Evolutionary conservation across 2,797 vertebrate genomes (phyloP), one percentile per base, ranked within the genome.

Genomic region (Mionectes olivaceus): DNA sequence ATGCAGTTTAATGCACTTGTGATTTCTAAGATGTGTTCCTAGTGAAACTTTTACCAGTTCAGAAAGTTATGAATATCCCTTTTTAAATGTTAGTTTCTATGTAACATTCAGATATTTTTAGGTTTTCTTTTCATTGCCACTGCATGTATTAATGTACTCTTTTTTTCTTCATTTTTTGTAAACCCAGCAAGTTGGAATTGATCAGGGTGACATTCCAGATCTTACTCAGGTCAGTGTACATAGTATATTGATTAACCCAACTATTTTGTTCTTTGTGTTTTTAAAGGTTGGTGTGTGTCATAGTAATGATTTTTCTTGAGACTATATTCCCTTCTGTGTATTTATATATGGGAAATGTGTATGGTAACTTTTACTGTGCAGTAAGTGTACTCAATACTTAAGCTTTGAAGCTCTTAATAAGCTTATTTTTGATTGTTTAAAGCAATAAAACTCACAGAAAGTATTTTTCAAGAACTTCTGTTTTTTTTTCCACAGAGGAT

Each of bases 121-220:
- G 24, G 43, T 70, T 80, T 88, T 84, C 44, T 95, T 94, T 96
- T 77, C 78, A 53, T 93, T 97, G 63, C 52, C 78, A 55, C 74
- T 97, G 60, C 89, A 47, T 94, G 85, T 77, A 97, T 30, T 97
- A 97, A 98, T 91, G 30, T 95, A 59, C 53, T 69, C 65, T 93
- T 77, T 77, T 69, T 46, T 88, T 96, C 89, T 92, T 75, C 78
- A 92, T 98, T 10, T 96, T 97, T 76, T 98, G 97, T 98, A 98
- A 99, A 97, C 97, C 98, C 98, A 99, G 99, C 98, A 99, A 99
- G 98, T 99, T 98, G 99, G 99, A 98, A 99, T 99, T 98, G 99
- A 99, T 98, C 98, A 98, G 98, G 99, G 98, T 97, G 98, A 99
- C 98, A 99, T 99, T 98, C 99, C 99, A 94, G 98, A 99, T 98